Percentiles rank a stretch among this genome's conserved stretches.
These are phyloP conservation scores for Ectropis grisescens DNA, from an alignment of 1,140 invertebrate species.

Conservation along the genomic window DNA sequence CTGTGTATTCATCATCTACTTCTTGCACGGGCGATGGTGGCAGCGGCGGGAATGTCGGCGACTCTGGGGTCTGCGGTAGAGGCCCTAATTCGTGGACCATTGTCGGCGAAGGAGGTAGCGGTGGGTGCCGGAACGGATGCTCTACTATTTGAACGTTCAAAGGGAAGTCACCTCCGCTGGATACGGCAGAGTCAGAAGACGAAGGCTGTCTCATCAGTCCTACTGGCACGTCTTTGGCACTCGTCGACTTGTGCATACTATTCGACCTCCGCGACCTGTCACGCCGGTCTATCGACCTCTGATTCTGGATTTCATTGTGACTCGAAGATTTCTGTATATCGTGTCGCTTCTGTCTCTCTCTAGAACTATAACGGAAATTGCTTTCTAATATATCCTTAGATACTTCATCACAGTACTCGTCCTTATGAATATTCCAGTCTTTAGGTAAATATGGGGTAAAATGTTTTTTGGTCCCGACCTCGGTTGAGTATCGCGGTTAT, in stretches of 20 bases:
- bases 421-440: conserved; percentile 71
- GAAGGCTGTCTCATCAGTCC: conserved; percentile 66
- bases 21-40: conserved; percentile 84
- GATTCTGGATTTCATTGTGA: conserved; percentile 71
- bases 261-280: conserved; percentile 65
- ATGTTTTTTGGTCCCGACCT: conserved; percentile 68
- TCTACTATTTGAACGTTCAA: conserved; percentile 67
- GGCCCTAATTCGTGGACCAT: conserved; percentile 58
- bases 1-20: conserved; percentile 80
- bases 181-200: conserved; percentile 59
- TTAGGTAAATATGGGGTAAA: conserved; percentile 66
- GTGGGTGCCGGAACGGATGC: conserved; percentile 58
- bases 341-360: conserved; percentile 64
- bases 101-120: conserved; percentile 46
- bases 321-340: conserved; percentile 73
- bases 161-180: conserved; percentile 64
- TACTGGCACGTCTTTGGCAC: conserved; percentile 76
- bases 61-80: conserved; percentile 70
- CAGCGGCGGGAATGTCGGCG: conserved; percentile 82
- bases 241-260: conserved; percentile 78
- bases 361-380: conserved; percentile 64
- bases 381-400: conserved; percentile 65
- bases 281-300: conserved; percentile 69
- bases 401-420: conserved; percentile 68
- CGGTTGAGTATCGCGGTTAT: conserved; percentile 74